Conservation (phyloP, 2,888 invertebrate species). For the Caenorhabditis afra region DNA sequence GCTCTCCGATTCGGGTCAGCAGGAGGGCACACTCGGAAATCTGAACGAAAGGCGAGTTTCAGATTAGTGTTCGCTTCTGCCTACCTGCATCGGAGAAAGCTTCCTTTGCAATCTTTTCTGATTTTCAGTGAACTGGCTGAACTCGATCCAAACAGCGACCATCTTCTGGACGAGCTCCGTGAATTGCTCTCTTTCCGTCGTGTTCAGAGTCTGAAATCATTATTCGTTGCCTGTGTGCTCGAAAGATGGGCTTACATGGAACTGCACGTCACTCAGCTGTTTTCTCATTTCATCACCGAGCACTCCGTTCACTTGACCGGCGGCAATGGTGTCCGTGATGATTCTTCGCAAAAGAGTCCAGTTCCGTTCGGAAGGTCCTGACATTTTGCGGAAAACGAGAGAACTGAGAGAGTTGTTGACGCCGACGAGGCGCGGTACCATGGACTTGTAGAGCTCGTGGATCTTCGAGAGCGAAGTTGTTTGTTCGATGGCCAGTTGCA, state of each 20-base stretch:
- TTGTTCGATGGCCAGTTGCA: constrained; percentile 61
- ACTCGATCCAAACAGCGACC: constrained; percentile 71
- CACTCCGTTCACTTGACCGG: constrained; percentile 56
- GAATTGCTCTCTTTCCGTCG: constrained; percentile 65
- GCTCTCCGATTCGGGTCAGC: constrained; percentile 65
- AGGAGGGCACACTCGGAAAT: constrained; percentile 67
- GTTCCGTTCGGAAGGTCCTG: constrained; percentile 16
- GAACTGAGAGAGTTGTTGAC: constrained; percentile 60
- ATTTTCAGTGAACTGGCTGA: constrained; percentile 67
- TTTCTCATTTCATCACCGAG: constrained; percentile 50
- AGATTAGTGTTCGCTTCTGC: neutral
- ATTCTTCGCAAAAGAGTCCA: constrained; percentile 69
- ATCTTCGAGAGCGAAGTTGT: constrained; percentile 59
- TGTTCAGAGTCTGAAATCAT: constrained; percentile 59
- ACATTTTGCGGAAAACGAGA: constrained; percentile 55
- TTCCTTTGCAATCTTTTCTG: constrained; percentile 64
- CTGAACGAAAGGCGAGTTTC: neutral
- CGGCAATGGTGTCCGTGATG: constrained; percentile 67
- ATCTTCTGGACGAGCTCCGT: constrained; percentile 60
- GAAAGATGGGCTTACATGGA: constrained; percentile 66
- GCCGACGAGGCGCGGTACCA: constrained; percentile 75
- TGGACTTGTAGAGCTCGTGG: constrained; percentile 64
- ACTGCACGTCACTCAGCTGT: constrained; percentile 63
- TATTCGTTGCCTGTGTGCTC: neutral
- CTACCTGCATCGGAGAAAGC: constrained; percentile 53